Conservation (phyloP, 2,113 vertebrate genomes). For the Bos taurus region DNA sequence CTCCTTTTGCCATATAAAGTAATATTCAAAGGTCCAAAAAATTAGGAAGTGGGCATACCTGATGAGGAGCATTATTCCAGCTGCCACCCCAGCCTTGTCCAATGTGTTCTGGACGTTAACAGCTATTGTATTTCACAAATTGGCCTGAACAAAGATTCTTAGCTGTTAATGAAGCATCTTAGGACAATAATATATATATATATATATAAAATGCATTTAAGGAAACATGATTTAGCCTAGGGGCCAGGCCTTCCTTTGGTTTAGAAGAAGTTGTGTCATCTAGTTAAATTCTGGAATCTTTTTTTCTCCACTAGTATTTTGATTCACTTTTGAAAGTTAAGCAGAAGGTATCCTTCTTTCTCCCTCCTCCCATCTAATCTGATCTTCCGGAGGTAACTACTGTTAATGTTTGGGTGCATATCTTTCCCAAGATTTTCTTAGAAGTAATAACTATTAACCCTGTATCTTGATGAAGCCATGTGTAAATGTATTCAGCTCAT, state of each 20-base stretch:
- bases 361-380: background rate
- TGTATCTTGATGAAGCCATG: fast-evolving
- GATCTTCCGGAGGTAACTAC: background rate
- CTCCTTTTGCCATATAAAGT: background rate
- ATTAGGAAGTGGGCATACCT: background rate
- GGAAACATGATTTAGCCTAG: background rate
- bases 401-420: background rate
- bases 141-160: background rate
- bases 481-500: background rate
- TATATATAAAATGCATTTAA: background rate
- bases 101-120: background rate
- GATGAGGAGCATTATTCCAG: background rate
- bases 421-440: background rate
- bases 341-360: background rate
- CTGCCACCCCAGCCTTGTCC: too few species aligned
- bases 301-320: background rate
- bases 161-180: background rate
- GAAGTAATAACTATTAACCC: background rate
- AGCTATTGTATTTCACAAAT: background rate
- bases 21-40: background rate
- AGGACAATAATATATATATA: background rate
- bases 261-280: background rate
- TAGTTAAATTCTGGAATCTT: background rate
- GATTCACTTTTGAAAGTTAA: background rate
- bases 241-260: background rate